Evolutionary conservation across 2,113 vertebrate genomes (phyloP), one percentile per base, ranked within the genome.

Genomic region (Toxostoma redivivum): DNA sequence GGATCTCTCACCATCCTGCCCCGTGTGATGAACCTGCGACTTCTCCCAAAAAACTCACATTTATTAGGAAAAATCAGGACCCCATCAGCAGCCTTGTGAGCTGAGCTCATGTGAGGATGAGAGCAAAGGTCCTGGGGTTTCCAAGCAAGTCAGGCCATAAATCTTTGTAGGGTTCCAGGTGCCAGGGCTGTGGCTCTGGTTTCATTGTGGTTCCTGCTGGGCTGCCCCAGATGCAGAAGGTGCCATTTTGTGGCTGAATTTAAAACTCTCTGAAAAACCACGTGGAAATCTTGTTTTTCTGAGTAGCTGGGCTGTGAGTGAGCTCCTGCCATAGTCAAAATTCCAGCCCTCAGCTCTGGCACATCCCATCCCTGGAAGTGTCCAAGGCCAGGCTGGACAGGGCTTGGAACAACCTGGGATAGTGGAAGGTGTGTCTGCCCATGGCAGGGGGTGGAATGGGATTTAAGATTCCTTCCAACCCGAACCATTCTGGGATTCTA

Each of bases 1-100:
- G 40, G 65, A 15, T 33, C 1, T 1, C 33, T 35, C 5, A 0
- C 27, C 27, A 3, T 23, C 33, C 67, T 30, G 74, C 51, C 28
- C 72, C 0, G 0, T 1, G 1, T 2, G n/a, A 33, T 9, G 3
- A 21, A 4, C 2, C 19, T 7, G 27, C 0, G 10, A 18, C 22
- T 65, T 48, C 3, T 18, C 45, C 78, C 6, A 18, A 10, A 21
- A 21, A 31, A 47, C 4, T 5, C 6, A 35, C 2, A 0, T 2
- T 86, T 48, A 9, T 54, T 23, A 30, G 81, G 37, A 12, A 28
- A 53, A 54, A 37, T 1, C 0, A 2, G 31, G 23, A 40, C 9
- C 31, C 25, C 0, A 1, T 5, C 3, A 23, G 38, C 83, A 37
- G 45, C 53, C 69, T 31, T 0, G 0, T 10, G 72, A 64, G 45